phyloP scores from a whole-genome alignment of 2,797 vertebrate species.

The Pipistrellus nathusii region DNA sequence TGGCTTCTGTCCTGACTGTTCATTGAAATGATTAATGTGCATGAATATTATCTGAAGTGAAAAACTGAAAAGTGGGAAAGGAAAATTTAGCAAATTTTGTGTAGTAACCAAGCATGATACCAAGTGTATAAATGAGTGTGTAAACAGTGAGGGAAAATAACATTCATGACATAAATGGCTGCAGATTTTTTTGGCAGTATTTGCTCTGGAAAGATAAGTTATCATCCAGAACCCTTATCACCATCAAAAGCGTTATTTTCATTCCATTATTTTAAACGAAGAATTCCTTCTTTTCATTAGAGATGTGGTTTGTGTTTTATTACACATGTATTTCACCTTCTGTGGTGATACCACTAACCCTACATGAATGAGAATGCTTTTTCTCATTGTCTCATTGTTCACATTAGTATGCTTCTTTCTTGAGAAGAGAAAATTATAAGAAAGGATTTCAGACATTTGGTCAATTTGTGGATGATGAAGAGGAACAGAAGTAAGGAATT shows the following conservation, averaged over 20 bases:
- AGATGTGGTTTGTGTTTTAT: not conserved
- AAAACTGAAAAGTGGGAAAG: not conserved
- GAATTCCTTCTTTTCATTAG: not conserved
- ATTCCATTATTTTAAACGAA: not conserved
- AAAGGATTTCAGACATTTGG: not conserved
- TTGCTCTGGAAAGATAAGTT: constrained; percentile 55
- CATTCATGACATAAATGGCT: not conserved
- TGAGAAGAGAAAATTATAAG: constrained; percentile 5
- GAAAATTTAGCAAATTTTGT: constrained; percentile 17
- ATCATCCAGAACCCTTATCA: constrained; percentile 19
- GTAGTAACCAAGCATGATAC: not conserved
- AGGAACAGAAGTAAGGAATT: not conserved
- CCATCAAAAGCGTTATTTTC: constrained; percentile 40
- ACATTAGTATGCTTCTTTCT: not conserved
- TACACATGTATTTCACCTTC: not conserved
- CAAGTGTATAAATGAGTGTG: constrained; percentile 37
- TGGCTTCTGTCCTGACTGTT: not conserved
- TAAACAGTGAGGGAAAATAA: not conserved
- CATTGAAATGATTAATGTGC: constrained; percentile 45
- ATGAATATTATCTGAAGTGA: not conserved
- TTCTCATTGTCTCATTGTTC: not conserved
- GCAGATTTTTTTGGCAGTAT: not conserved
- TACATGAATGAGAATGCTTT: not conserved
- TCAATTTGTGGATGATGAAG: not conserved
- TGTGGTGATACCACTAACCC: not conserved